Evolutionary conservation across 2,113 vertebrate genomes (phyloP), one percentile per base, ranked within the genome.

Genomic region (Lycocorax pyrrhopterus): DNA sequence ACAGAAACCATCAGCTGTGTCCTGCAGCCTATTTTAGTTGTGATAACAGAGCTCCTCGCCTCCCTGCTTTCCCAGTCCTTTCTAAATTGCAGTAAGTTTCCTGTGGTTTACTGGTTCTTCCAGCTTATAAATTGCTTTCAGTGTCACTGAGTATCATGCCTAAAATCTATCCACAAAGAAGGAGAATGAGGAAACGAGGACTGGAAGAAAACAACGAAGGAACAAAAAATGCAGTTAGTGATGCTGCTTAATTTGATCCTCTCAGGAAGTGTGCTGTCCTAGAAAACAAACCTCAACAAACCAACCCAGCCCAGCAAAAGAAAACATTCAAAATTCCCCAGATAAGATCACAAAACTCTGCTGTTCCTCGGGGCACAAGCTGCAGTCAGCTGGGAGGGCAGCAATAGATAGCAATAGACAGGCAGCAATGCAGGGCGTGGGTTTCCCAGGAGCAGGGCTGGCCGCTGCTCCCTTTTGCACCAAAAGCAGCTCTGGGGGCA

Each of bases 131-230:
- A 85, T 55, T 23, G 20, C 37, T 91, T 75, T 63, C 56, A 78
- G 71, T 84, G 85, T 67, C 79, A 71, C 30, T 64, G 27, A 63
- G n/a, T 94, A 85, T 71, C 39, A 2, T 16, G 15, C 29, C 53
- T 95, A 94, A 94, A 90, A 88, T 84, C 93, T 78, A 81, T 58
- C 82, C 76, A 87, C 51, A 94, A 93, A 75, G 49, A 94, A 91
- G 27, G 59, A 92, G 55, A 94, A 75, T 69, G 47, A 89, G 77
- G 91, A 84, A 94, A 95, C 1, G 5, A 35, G 27, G 62, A 84
- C 66, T 74, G 30, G 35, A 47, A 87, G 60, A 84, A 92, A 87
- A 83, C 16, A 85, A 83, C 55, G 63, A 80, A 64, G 37, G 60
- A 80, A 35, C 23, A 89, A 91, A 84, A 96, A 76, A 74, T 68